Evolutionary conservation across 2,113 vertebrate genomes (phyloP).

Genomic region (Notothenia coriiceps): DNA sequence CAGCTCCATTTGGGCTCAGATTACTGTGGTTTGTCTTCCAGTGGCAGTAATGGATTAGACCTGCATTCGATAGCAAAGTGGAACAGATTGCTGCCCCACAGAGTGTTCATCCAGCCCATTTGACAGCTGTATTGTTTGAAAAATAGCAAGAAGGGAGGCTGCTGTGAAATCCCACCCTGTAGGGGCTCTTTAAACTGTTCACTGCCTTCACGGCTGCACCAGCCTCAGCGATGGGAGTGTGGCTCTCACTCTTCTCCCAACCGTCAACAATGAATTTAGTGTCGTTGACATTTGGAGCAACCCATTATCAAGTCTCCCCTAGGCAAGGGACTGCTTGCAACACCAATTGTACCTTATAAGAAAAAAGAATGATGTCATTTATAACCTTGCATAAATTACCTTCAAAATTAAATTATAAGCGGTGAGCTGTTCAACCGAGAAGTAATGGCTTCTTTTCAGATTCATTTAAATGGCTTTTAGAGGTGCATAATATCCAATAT

Average conservation of each 20-base stretch:
- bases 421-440: neutral
- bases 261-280: constrained; percentile 41
- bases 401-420: neutral
- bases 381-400: neutral
- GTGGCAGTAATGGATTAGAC: constrained; percentile 62
- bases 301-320: constrained; percentile 41
- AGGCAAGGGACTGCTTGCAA: neutral
- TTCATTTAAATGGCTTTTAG: neutral
- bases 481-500: too few relatives aligned
- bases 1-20: constrained; percentile 59
- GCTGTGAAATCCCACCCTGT: constrained; percentile 62
- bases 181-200: constrained; percentile 47
- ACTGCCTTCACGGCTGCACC: constrained; percentile 29
- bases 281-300: constrained; percentile 40
- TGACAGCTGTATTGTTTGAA: constrained; percentile 63
- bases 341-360: neutral
- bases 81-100: constrained; percentile 55
- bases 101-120: constrained; percentile 36
- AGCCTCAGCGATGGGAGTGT: constrained; percentile 29
- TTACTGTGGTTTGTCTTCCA: constrained; percentile 45
- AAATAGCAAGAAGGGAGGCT: constrained; percentile 38
- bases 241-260: constrained; percentile 34
- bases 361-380: neutral
- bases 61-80: constrained; percentile 47
- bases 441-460: neutral